Evolutionary conservation across 1,140 invertebrate genomes (phyloP).

Genomic region (Lucilia cuprina): DNA sequence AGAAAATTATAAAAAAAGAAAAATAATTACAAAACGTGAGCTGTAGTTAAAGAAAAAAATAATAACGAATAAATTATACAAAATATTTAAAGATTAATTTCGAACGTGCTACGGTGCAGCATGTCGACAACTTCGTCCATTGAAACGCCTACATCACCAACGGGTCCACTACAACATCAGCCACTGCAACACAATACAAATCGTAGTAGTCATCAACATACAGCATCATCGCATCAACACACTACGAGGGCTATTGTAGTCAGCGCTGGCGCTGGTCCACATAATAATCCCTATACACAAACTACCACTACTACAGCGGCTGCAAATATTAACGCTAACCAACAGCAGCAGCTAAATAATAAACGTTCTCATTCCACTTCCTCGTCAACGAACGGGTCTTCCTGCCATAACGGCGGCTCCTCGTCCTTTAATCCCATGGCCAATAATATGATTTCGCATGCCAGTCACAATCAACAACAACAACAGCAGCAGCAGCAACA

Average conservation of each 20-base stretch:
- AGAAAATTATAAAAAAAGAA: background rate
- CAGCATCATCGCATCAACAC: constrained; percentile 37
- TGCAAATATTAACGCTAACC: background rate
- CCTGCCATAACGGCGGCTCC: constrained; percentile 29
- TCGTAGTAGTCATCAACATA: constrained; percentile 22
- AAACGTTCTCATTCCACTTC: constrained; percentile 36
- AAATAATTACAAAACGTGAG: background rate
- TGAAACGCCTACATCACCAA: constrained; percentile 47
- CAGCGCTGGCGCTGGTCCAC: constrained; percentile 40
- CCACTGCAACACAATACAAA: constrained; percentile 15
- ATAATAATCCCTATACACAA: constrained; percentile 5
- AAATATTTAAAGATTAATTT: background rate
- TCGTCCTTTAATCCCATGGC: background rate
- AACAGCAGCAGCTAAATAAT: background rate
- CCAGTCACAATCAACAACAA: constrained; percentile 6
- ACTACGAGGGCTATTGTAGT: constrained; percentile 42
- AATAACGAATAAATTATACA: background rate
- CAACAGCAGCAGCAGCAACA: constrained; percentile 16
- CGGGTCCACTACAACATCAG: constrained; percentile 37
- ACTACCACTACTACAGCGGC: constrained; percentile 25
- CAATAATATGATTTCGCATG: background rate
- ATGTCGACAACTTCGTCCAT: constrained; percentile 50
- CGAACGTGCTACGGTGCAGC: background rate
- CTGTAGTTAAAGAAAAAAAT: background rate
- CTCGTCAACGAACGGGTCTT: constrained; percentile 39